These are phyloP conservation scores for Nasonia oneida DNA, from an alignment of 2,888 invertebrate species.

Conservation along the genomic window DNA sequence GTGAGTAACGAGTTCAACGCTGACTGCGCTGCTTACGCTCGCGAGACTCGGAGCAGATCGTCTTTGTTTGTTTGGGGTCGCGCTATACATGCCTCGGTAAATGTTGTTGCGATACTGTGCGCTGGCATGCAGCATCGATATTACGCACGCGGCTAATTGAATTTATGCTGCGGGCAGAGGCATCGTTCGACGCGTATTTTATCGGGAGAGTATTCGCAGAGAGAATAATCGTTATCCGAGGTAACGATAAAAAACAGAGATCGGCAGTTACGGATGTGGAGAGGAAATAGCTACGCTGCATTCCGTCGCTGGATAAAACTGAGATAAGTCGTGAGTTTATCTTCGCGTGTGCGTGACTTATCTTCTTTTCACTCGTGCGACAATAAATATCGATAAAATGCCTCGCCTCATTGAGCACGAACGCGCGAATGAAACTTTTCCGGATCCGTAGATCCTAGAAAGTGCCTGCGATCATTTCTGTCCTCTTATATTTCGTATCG, in stretches of 20 bases:
- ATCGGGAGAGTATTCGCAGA: neutral
- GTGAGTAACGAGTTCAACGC: neutral
- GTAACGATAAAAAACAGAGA: neutral
- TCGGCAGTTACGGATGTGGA: neutral
- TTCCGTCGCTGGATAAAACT: slow-evolving; percentile 29
- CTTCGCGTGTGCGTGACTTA: slow-evolving; percentile 15
- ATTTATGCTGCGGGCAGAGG: neutral
- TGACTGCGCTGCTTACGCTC: neutral
- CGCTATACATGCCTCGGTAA: neutral
- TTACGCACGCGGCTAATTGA: neutral
- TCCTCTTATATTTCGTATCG: too few species aligned
- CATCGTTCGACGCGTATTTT: neutral
- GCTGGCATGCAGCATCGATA: neutral
- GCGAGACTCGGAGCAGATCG: neutral
- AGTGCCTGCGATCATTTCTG: too few species aligned
- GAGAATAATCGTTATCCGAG: neutral
- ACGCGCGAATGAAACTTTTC: neutral
- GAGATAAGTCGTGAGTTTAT: slow-evolving; percentile 29
- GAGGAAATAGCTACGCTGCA: neutral
- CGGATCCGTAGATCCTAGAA: neutral
- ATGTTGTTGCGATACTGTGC: neutral
- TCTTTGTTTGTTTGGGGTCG: neutral
- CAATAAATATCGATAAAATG: slow-evolving; percentile 37
- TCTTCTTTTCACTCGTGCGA: neutral
- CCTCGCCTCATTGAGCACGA: neutral